Conservation (phyloP, 2,113 vertebrate species). For the Sardina pilchardus region DNA sequence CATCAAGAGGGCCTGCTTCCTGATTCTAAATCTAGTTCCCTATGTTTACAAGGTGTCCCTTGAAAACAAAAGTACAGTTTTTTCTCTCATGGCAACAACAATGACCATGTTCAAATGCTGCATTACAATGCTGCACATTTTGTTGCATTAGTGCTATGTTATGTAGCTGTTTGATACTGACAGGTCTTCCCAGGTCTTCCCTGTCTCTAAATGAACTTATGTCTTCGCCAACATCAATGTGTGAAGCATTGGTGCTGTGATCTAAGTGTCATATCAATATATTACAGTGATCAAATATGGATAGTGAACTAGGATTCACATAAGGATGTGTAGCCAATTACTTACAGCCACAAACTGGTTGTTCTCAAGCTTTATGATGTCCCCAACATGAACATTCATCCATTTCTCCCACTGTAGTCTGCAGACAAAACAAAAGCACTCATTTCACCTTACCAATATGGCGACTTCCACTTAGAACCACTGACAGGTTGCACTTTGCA, state of each 20-base stretch:
- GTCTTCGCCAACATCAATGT: too few relatives aligned
- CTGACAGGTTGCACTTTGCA: constrained; percentile 29
- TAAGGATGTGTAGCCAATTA: neutral
- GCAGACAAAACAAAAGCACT: constrained; percentile 23
- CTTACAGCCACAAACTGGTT: constrained; percentile 90
- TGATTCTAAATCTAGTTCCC: too few relatives aligned
- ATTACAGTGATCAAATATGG: too few relatives aligned
- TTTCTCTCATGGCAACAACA: too few relatives aligned
- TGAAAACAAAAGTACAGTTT: too few relatives aligned
- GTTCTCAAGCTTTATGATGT: constrained; percentile 89
- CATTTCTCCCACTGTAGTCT: constrained; percentile 86
- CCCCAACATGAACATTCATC: constrained; percentile 93
- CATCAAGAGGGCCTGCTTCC: too few relatives aligned
- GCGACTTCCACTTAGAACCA: neutral
- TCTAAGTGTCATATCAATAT: too few relatives aligned
- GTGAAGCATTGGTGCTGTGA: too few relatives aligned
- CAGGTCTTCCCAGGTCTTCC: too few relatives aligned
- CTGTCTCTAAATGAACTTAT: neutral
- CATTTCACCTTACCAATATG: neutral
- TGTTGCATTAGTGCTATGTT: neutral
- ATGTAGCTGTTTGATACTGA: neutral
- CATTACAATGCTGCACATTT: neutral
- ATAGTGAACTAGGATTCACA: too few relatives aligned
- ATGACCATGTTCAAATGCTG: neutral
- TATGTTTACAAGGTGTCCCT: neutral